Conservation (phyloP, 2,113 vertebrate genomes). For the Ondatra zibethicus region DNA sequence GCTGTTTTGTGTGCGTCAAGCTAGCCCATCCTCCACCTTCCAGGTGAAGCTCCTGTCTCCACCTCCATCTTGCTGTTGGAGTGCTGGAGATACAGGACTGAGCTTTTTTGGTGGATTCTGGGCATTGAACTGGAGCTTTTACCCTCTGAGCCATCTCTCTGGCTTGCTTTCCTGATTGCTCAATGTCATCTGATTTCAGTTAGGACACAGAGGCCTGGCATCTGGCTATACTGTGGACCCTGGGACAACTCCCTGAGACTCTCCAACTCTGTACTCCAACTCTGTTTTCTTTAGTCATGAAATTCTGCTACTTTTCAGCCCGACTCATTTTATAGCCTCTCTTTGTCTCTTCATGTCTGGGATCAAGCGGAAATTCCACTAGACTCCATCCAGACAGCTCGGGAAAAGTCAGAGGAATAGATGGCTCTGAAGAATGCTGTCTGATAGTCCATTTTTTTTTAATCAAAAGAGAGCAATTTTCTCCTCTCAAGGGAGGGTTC, state of each 20-base stretch:
- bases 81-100: neutral
- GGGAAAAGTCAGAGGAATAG: constrained; percentile 56
- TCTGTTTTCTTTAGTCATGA: neutral
- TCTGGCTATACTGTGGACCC: neutral
- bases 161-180: neutral
- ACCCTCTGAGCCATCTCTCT: neutral
- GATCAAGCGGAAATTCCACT: neutral
- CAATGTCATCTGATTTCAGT: neutral
- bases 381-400: constrained; percentile 35
- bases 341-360: neutral
- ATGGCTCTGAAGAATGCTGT: constrained; percentile 59
- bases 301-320: constrained; percentile 31
- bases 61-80: neutral
- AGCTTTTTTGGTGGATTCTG: neutral
- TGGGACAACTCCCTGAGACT: neutral
- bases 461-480: constrained; percentile 78
- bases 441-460: constrained; percentile 71
- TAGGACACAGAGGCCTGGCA: neutral
- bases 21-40: neutral
- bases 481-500: constrained; percentile 65
- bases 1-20: too few relatives aligned
- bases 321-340: neutral
- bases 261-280: neutral
- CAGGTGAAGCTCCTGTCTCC: neutral
- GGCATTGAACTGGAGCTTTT: neutral